Conservation (phyloP, 2,113 vertebrate genomes). For the Rhineura floridana region DNA sequence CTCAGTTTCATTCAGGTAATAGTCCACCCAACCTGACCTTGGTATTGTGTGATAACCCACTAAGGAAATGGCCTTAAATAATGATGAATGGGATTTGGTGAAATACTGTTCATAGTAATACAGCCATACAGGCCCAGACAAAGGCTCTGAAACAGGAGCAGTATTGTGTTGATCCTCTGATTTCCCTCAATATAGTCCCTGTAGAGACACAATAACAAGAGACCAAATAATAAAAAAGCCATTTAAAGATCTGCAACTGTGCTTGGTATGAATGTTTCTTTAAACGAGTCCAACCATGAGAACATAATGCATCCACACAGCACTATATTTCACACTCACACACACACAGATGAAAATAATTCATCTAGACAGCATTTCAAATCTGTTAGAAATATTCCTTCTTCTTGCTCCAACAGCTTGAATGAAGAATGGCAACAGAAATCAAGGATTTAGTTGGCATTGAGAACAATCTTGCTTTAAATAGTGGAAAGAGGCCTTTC, state of each 20-base stretch:
- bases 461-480: conserved; percentile 29
- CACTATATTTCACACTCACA: conserved; percentile 52
- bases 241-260: conserved; percentile 69
- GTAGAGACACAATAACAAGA: conserved; percentile 73
- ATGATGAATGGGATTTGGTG: conserved; percentile 71
- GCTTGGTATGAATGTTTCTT: conserved; percentile 65
- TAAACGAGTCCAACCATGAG: conserved; percentile 68
- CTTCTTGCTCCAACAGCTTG: conserved; percentile 45
- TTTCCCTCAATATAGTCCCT: conserved; percentile 71
- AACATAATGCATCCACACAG: conserved; percentile 65
- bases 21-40: conserved; percentile 76
- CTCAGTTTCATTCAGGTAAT: conserved; percentile 75
- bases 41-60: conserved; percentile 73
- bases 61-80: conserved; percentile 81
- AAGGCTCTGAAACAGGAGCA: conserved; percentile 71
- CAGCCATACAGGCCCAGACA: conserved; percentile 70
- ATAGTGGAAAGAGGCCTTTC: conserved; percentile 19
- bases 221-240: conserved; percentile 75
- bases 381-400: conserved; percentile 67
- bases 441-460: conserved; percentile 59
- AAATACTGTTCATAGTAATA: conserved; percentile 80
- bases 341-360: conserved; percentile 64
- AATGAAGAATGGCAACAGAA: conserved; percentile 59
- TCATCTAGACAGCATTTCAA: conserved; percentile 66
- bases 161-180: conserved; percentile 76